A percentile compares a stretch with the other conserved stretches of the same genome.
Evolutionary conservation across 2,113 vertebrate genomes (phyloP).

Genomic region (Engraulis encrasicolus): DNA sequence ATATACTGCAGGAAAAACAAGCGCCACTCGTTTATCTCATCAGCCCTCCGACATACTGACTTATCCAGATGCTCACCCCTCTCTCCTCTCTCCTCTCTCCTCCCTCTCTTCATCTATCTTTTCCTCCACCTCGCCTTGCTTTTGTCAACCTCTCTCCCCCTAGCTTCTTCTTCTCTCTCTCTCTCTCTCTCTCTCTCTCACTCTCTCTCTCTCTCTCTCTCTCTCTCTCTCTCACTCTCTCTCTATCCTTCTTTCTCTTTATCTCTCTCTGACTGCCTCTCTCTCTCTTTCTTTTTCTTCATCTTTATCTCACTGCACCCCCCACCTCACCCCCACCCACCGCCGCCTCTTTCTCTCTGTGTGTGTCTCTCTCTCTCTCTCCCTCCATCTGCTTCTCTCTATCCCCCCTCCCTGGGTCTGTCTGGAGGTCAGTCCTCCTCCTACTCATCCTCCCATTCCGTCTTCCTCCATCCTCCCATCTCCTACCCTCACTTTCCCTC

Average conservation of each 20-base stretch:
- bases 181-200: not conserved
- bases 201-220: constrained; percentile 14
- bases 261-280: too few species aligned
- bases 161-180: constrained; percentile 11
- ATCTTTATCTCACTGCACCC: not conserved
- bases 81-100: not conserved
- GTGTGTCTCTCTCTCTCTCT: constrained; percentile 13
- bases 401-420: constrained; percentile 42
- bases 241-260: constrained; percentile 33
- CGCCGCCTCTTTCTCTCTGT: too few species aligned
- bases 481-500: too few species aligned
- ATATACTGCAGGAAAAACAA: constrained; percentile 18
- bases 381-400: not conserved
- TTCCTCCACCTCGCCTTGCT: not conserved
- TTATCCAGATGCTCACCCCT: constrained; percentile 42
- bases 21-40: constrained; percentile 52
- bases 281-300: not conserved
- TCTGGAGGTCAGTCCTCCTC: too few species aligned
- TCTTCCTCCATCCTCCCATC: too few species aligned
- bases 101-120: not conserved
- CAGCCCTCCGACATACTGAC: constrained; percentile 36
- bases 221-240: constrained; percentile 30
- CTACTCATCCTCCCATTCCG: constrained; percentile 23
- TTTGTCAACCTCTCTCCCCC: not conserved
- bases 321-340: too few species aligned